These are phyloP conservation scores for Heliothis subflexa DNA, from an alignment of 1,140 invertebrate species.

Conservation along the genomic window DNA sequence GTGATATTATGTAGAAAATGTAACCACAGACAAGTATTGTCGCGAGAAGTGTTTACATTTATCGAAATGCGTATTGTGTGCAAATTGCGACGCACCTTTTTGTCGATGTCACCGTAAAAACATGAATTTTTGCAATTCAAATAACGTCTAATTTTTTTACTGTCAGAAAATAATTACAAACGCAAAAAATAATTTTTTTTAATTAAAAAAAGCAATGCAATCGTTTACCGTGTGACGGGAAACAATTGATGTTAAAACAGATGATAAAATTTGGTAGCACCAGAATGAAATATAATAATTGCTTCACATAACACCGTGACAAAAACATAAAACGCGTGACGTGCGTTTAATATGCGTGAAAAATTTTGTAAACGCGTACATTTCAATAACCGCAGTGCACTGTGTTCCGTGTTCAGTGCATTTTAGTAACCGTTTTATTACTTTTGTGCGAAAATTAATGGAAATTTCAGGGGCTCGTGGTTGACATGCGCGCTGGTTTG, in stretches of 20 bases:
- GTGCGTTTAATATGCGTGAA: conserved; percentile 31
- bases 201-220: too few relatives aligned
- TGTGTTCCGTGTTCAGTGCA: not conserved
- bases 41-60: not conserved
- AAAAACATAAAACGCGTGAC: conserved; percentile 21
- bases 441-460: conserved; percentile 3
- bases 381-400: conserved; percentile 19
- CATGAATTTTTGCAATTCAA: not conserved
- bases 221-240: not conserved
- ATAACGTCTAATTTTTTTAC: not conserved
- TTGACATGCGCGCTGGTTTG: too few relatives aligned
- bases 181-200: not conserved
- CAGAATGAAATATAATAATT: conserved; percentile 28
- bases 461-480: not conserved
- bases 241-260: not conserved
- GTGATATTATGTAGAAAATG: conserved; percentile 31
- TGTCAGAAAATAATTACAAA: not conserved
- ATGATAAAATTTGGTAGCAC: conserved; percentile 28
- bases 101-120: not conserved
- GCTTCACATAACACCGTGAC: conserved; percentile 20
- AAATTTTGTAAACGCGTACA: conserved; percentile 20
- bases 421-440: conserved; percentile 1
- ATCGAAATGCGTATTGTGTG: not conserved
- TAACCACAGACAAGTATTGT: conserved; percentile 2
- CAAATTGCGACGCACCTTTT: not conserved